Conservation (phyloP, 2,113 vertebrate genomes). For the Scomber japonicus region DNA sequence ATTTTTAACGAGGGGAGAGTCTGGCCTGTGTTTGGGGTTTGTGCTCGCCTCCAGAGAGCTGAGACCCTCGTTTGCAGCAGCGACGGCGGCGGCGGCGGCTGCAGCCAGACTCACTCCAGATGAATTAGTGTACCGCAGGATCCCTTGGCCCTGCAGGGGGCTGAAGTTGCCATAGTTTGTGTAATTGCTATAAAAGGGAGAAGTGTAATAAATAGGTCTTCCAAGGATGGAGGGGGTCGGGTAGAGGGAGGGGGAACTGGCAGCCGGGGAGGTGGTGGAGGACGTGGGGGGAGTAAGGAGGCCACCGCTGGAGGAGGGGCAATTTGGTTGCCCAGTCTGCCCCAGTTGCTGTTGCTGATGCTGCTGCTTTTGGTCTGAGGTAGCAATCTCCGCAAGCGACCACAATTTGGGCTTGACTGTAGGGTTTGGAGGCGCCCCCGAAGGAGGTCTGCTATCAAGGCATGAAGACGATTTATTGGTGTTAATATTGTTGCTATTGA, state of each 20-base stretch:
- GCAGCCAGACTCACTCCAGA: conserved; percentile 86
- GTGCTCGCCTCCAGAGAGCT: conserved; percentile 82
- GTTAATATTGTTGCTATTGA: conserved; percentile 72
- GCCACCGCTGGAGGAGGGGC: conserved; percentile 83
- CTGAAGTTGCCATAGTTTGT: conserved; percentile 98
- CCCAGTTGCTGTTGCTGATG: conserved; percentile 68
- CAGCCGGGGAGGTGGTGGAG: conserved; percentile 85
- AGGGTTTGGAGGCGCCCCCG: conserved; percentile 86
- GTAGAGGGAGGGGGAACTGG: conserved; percentile 89
- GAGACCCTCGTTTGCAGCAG: conserved; percentile 87
- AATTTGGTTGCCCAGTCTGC: conserved; percentile 80
- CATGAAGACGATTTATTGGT: conserved; percentile 85
- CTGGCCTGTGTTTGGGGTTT: conserved; percentile 89
- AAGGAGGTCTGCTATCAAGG: conserved; percentile 85
- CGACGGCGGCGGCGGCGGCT: conserved; percentile 72
- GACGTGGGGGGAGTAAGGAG: conserved; percentile 88
- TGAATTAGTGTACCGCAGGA: conserved; percentile 92
- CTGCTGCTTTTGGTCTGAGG: conserved; percentile 95
- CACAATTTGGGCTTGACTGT: conserved; percentile 94
- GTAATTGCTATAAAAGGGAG: conserved; percentile 98
- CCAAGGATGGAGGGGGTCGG: conserved; percentile 93
- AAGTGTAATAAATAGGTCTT: conserved; percentile 97
- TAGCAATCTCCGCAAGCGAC: conserved; percentile 98
- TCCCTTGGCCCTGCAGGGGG: conserved; percentile 95
- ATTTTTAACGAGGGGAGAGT: conserved; percentile 89